phyloP scores from a whole-genome alignment of 2,888 invertebrate genomes.

The Esperia sulphurella region DNA sequence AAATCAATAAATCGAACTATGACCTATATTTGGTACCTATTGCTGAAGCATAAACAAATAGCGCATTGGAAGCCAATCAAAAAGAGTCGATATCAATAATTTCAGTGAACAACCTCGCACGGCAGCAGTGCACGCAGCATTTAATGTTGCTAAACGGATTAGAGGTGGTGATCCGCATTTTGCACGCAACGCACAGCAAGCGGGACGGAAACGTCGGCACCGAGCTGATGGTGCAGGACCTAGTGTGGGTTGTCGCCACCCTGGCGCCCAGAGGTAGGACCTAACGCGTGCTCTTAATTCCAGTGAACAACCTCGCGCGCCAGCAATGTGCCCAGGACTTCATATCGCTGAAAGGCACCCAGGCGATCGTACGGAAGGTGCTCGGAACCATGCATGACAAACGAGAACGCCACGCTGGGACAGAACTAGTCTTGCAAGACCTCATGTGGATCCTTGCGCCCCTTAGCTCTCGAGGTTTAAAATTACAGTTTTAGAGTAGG shows the following conservation, averaged over 20 bases:
- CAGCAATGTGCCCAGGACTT: conserved; percentile 72
- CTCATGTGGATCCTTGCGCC: conserved; percentile 79
- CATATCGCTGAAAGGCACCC: conserved; percentile 70
- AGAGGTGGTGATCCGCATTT: conserved; percentile 75
- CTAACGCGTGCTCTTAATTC: conserved; percentile 34
- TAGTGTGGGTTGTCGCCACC: conserved; percentile 81
- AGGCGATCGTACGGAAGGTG: conserved; percentile 69
- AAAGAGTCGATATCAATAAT: conserved; percentile 34
- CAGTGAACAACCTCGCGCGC: conserved; percentile 67
- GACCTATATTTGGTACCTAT: too few relatives aligned
- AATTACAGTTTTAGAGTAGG: not conserved
- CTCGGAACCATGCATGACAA: conserved; percentile 65
- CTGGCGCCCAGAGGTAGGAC: conserved; percentile 75
- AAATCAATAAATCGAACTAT: too few relatives aligned
- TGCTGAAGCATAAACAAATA: not conserved
- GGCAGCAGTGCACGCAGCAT: conserved; percentile 74
- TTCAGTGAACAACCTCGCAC: conserved; percentile 74
- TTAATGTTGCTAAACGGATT: conserved; percentile 77
- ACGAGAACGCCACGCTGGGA: conserved; percentile 58
- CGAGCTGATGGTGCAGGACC: conserved; percentile 78
- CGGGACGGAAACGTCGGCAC: conserved; percentile 71
- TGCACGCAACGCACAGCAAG: conserved; percentile 71
- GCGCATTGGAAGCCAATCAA: conserved; percentile 12
- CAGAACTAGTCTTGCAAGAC: conserved; percentile 74
- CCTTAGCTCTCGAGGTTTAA: conserved; percentile 69